Conservation (phyloP, 2,113 vertebrate species). For the Gymnorhina tibicen region DNA sequence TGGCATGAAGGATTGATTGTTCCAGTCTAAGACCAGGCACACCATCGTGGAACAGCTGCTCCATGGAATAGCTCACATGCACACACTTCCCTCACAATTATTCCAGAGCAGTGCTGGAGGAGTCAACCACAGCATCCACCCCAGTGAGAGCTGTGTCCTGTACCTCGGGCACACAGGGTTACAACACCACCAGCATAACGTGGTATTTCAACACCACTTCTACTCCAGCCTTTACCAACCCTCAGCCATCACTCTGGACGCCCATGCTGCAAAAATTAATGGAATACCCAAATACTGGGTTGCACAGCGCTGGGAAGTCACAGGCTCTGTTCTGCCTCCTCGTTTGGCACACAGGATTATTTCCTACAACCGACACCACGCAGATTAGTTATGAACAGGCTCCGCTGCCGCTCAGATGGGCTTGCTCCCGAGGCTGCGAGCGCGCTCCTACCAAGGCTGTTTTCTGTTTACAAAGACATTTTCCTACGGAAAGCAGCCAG, state of each 20-base stretch:
- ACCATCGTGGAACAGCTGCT: background rate
- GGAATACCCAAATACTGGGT: background rate
- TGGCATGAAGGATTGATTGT: background rate
- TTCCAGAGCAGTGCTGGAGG: background rate
- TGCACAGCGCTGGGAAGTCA: background rate
- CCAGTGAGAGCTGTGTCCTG: rapidly evolving
- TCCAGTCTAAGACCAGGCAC: background rate
- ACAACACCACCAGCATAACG: background rate
- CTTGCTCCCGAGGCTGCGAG: background rate
- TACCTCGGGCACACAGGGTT: rapidly evolving
- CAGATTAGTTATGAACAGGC: background rate
- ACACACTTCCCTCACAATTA: background rate
- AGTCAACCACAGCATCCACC: background rate
- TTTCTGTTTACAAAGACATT: background rate
- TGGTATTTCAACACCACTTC: background rate
- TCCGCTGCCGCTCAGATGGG: background rate
- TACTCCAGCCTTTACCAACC: background rate
- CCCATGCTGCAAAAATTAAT: rapidly evolving
- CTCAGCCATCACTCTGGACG: rapidly evolving
- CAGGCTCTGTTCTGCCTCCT: background rate
- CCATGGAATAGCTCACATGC: background rate
- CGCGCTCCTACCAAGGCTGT: background rate
- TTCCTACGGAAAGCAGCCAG: background rate
- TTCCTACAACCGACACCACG: background rate
- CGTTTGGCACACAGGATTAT: background rate